Evolutionary conservation across 2,113 vertebrate species (phyloP).

Genomic region (Garra rufa): DNA sequence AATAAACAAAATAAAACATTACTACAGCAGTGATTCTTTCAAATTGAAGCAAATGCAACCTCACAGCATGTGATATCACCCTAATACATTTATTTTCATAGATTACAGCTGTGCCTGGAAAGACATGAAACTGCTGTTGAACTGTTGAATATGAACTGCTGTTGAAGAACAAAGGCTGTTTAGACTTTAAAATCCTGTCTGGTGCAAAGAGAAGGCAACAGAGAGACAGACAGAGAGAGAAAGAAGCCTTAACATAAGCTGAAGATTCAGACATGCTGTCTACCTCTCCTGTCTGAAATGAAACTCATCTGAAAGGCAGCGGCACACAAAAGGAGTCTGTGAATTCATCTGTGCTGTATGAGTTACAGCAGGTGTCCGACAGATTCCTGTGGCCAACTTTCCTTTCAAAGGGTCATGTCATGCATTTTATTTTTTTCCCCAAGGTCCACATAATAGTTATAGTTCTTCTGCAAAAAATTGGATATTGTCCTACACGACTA

Average conservation of each 20-base stretch:
- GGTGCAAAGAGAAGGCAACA: background rate
- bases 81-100: background rate
- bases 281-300: slow-evolving; percentile 1
- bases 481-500: background rate
- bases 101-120: background rate
- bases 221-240: background rate
- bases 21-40: background rate
- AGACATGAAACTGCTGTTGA: background rate
- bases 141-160: background rate
- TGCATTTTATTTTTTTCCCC: background rate
- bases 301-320: slow-evolving; percentile 2
- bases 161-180: background rate
- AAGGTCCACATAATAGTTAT: background rate
- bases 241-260: background rate
- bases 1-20: background rate
- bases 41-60: background rate
- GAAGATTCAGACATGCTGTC: background rate
- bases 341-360: background rate
- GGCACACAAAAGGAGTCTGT: background rate
- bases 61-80: background rate
- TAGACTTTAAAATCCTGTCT: slow-evolving; percentile 8
- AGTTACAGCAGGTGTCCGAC: background rate
- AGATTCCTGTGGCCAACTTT: background rate
- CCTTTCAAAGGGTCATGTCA: background rate
- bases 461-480: background rate